phyloP scores from a whole-genome alignment of 2,113 vertebrate genomes.

The Onychostoma macrolepis region DNA sequence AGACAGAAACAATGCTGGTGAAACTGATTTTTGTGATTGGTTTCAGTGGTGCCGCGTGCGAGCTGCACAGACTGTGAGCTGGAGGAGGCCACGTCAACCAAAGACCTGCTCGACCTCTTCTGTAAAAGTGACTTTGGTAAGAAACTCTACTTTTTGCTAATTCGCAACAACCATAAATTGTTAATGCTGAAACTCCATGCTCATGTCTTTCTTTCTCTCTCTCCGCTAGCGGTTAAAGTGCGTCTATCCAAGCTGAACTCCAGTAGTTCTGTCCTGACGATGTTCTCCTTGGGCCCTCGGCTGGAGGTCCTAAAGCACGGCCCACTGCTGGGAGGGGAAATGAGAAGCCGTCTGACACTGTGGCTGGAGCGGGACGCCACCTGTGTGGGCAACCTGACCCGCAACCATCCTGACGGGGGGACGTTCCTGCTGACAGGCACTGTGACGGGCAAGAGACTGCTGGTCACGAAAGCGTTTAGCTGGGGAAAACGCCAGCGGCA shows the following conservation, averaged over 20 bases:
- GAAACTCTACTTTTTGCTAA: constrained; percentile 40
- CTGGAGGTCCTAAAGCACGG: constrained; percentile 82
- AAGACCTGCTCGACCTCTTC: constrained; percentile 80
- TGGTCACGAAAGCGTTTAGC: constrained; percentile 81
- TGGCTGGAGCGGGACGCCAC: constrained; percentile 85
- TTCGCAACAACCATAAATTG: background rate
- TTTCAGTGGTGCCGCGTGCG: constrained; percentile 77
- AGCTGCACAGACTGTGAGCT: constrained; percentile 86
- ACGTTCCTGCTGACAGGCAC: constrained; percentile 79
- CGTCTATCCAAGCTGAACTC: constrained; percentile 75
- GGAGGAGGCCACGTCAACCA: constrained; percentile 76
- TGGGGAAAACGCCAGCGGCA: constrained; percentile 81
- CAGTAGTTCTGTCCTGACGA: constrained; percentile 71
- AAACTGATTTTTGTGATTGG: background rate
- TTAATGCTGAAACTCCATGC: background rate
- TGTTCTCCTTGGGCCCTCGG: constrained; percentile 77
- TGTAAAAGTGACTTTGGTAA: constrained; percentile 84
- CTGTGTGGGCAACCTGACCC: constrained; percentile 82
- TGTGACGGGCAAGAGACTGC: constrained; percentile 75
- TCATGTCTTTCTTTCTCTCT: constrained; percentile 37
- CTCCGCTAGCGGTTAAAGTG: constrained; percentile 79
- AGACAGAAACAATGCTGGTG: background rate
- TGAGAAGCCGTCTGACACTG: constrained; percentile 73
- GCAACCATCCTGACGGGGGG: constrained; percentile 69
- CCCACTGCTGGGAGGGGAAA: constrained; percentile 74